Conservation (phyloP, 1,140 invertebrate species). For the Lepidurus packardi region DNA sequence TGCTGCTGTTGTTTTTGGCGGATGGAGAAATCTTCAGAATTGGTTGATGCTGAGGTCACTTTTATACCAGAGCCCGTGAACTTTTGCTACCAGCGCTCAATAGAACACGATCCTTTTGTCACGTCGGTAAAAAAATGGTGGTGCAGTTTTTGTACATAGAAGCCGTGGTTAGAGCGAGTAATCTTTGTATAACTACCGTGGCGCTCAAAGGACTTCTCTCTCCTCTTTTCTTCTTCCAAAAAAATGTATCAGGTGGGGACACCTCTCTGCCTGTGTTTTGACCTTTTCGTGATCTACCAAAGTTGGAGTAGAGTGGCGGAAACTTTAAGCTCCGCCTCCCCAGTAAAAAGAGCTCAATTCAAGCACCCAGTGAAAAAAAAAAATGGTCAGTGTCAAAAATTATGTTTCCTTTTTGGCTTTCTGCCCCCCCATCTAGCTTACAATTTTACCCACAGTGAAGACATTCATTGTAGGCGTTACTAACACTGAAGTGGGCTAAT, state of each 20-base stretch:
- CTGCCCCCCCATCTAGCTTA: neutral
- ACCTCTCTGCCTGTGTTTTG: neutral
- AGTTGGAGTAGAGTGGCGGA: neutral
- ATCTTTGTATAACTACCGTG: neutral
- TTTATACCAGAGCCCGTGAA: neutral
- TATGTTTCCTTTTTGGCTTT: neutral
- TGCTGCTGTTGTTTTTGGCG: constrained; percentile 7
- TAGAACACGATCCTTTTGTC: constrained; percentile 1
- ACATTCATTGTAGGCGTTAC: too few relatives aligned
- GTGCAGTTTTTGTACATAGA: neutral
- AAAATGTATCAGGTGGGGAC: neutral
- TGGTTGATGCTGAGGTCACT: neutral
- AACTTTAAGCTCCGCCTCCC: neutral
- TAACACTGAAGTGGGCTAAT: too few relatives aligned
- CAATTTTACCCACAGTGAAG: too few relatives aligned
- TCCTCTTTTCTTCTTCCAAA: neutral
- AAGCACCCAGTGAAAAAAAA: neutral
- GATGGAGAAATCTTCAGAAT: neutral
- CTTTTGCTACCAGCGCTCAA: neutral
- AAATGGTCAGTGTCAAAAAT: neutral
- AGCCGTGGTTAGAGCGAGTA: neutral
- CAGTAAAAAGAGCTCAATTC: constrained; percentile 14
- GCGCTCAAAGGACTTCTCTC: neutral
- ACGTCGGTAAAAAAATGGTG: neutral
- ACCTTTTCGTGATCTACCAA: neutral